phyloP scores from a whole-genome alignment of 1,140 invertebrate genomes.

The Ceratosolen solmsi region DNA sequence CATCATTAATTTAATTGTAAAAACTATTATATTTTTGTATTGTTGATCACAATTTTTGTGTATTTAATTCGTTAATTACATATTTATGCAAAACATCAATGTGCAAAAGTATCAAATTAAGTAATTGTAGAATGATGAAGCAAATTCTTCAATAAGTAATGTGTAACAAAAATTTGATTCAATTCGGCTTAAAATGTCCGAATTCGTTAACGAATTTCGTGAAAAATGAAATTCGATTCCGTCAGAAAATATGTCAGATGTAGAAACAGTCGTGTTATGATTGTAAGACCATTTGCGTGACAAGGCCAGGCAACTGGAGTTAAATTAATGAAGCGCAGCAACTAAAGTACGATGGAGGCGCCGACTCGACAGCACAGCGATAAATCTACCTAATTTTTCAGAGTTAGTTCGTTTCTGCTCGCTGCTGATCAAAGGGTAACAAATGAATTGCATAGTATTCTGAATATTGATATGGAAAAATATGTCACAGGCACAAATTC shows the following conservation, averaged over 20 bases:
- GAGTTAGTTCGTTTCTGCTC: slow-evolving; percentile 48
- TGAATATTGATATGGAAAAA: slow-evolving; percentile 27
- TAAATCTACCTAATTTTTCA: slow-evolving; percentile 66
- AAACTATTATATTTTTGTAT: too few species aligned
- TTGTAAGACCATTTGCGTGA: neutral
- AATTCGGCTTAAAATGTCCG: neutral
- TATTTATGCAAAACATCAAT: too few species aligned
- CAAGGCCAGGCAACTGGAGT: neutral
- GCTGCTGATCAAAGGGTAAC: slow-evolving; percentile 60
- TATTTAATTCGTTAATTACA: too few species aligned
- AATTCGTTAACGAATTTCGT: too few species aligned
- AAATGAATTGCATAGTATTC: slow-evolving; percentile 61
- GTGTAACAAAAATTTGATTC: neutral
- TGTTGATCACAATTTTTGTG: too few species aligned
- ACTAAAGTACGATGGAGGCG: slow-evolving; percentile 13
- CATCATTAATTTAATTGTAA: too few species aligned
- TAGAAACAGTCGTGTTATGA: neutral
- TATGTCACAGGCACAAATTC: neutral
- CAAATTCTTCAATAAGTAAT: neutral
- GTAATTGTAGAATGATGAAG: neutral
- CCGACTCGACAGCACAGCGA: slow-evolving; percentile 42
- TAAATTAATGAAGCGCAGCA: slow-evolving; percentile 23
- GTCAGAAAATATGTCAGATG: neutral
- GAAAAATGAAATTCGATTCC: neutral
- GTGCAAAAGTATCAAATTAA: too few species aligned